Conservation (phyloP, 2,797 vertebrate species). For the Ctenopoma multispine region DNA sequence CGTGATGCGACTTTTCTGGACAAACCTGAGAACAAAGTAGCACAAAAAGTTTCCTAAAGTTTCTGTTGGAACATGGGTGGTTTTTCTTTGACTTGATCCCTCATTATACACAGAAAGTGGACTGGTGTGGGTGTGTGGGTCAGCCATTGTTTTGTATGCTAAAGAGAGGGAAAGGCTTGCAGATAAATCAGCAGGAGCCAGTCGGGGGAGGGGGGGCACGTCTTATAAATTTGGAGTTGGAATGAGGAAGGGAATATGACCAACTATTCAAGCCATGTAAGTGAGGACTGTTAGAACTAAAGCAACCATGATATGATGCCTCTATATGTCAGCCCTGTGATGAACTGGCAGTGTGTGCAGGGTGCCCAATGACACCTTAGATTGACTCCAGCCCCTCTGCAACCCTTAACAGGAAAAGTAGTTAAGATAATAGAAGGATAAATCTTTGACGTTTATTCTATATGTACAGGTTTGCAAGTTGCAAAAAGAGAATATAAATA, state of each 20-base stretch:
- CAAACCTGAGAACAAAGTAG: not conserved
- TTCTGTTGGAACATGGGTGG: not conserved
- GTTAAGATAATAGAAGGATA: no score
- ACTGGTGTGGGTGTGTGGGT: slow-evolving; percentile 6
- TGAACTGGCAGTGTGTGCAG: no score
- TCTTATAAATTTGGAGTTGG: slow-evolving; percentile 28
- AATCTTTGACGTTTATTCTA: not conserved
- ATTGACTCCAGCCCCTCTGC: no score
- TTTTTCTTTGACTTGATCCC: not conserved
- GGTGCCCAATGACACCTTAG: no score
- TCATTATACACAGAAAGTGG: not conserved
- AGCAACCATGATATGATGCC: no score
- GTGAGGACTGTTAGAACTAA: slow-evolving; percentile 20
- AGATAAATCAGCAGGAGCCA: slow-evolving; percentile 39
- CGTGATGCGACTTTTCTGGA: not conserved
- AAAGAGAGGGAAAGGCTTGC: slow-evolving; percentile 35
- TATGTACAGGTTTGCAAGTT: not conserved
- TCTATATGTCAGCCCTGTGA: no score
- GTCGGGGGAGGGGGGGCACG: slow-evolving; percentile 32
- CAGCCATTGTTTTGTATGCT: slow-evolving; percentile 45
- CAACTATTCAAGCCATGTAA: slow-evolving; percentile 29
- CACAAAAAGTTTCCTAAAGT: not conserved
- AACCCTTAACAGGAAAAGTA: no score
- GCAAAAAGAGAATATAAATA: not conserved
- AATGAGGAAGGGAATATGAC: slow-evolving; percentile 37